Evolutionary conservation across 1,140 invertebrate species (phyloP).

Genomic region (Alviniconcha marisindica): DNA sequence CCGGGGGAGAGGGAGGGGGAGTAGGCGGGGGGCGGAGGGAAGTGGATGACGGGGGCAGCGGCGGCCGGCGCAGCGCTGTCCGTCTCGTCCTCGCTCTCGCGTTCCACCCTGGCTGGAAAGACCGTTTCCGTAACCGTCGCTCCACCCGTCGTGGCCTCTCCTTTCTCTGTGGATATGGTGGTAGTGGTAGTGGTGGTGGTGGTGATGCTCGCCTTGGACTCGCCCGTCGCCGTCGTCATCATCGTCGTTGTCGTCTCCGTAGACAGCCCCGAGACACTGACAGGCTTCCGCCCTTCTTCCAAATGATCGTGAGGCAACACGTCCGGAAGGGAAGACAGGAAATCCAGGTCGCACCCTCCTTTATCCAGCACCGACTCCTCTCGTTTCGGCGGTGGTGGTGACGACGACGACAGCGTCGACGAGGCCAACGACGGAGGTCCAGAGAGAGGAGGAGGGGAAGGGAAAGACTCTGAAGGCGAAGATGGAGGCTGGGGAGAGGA

Average conservation of each 20-base stretch:
- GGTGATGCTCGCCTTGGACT: no score
- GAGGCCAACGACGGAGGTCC: not conserved
- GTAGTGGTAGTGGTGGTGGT: no score
- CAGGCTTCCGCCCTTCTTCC: not conserved
- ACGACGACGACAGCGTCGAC: not conserved
- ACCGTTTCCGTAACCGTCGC: no score
- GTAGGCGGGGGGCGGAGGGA: conserved; percentile 30
- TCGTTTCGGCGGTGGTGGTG: no score
- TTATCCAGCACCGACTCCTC: not conserved
- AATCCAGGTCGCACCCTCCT: not conserved
- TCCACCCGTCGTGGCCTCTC: no score
- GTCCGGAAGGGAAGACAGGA: not conserved
- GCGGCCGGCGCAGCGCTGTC: not conserved
- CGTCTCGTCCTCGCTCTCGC: not conserved
- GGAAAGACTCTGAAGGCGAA: not conserved
- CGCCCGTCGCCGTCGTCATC: no score
- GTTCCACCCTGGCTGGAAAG: not conserved
- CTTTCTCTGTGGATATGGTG: no score
- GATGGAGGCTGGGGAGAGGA: not conserved
- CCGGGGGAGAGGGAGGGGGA: conserved; percentile 14
- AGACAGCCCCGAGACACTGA: no score
- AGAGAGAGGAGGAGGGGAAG: not conserved
- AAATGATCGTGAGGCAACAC: not conserved
- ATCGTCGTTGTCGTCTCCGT: no score
- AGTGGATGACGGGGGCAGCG: not conserved